Evolutionary conservation across 2,113 vertebrate genomes (phyloP).

Genomic region (Bambusicola thoracicus): DNA sequence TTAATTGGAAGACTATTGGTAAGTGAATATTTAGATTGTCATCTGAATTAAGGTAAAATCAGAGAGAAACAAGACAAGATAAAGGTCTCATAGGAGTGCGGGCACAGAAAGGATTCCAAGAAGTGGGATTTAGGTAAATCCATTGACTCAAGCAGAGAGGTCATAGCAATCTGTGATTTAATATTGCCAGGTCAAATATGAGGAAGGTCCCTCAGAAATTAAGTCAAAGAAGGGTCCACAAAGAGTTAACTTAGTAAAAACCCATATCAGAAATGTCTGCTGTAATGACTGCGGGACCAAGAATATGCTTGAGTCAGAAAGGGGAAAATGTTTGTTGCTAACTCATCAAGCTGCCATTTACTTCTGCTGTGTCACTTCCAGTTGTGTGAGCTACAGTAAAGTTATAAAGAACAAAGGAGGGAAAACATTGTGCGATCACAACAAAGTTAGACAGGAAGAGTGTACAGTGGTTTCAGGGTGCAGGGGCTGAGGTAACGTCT

Average conservation of each 20-base stretch:
- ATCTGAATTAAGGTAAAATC: background rate
- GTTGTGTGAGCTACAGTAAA: background rate
- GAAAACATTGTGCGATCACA: background rate
- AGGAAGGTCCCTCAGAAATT: background rate
- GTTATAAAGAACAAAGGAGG: background rate
- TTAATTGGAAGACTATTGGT: background rate
- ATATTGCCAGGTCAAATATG: background rate
- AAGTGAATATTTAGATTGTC: background rate
- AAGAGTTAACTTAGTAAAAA: background rate
- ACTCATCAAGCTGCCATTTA: background rate
- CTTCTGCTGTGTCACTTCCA: background rate
- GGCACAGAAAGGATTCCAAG: background rate
- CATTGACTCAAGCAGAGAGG: background rate
- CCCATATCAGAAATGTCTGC: background rate
- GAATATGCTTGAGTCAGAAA: background rate
- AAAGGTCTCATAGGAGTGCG: background rate
- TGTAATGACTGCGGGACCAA: background rate
- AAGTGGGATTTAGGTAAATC: background rate
- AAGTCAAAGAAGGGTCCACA: background rate
- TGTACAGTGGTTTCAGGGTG: background rate
- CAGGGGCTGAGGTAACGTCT: slow-evolving; percentile 7
- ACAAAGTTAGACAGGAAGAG: slow-evolving; percentile 13
- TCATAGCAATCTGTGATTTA: background rate
- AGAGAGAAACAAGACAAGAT: background rate
- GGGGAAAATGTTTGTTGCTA: background rate